Conservation (phyloP, 2,888 invertebrate genomes). For the Polylopha cassiicola region DNA sequence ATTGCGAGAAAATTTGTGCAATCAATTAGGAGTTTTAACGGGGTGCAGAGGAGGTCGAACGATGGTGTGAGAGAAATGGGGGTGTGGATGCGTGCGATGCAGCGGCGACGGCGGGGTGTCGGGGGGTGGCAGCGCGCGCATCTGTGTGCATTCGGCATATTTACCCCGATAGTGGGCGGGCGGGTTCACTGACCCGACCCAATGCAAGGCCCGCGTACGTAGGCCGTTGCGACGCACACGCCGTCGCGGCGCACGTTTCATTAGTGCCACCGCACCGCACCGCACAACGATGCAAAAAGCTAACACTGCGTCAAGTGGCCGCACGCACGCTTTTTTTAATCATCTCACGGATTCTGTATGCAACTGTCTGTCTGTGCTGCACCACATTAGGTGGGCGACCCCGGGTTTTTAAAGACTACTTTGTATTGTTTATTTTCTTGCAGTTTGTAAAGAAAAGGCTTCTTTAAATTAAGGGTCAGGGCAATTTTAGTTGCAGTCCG, state of each 20-base stretch:
- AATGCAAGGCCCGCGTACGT: conserved; percentile 73
- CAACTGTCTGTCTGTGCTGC: conserved; percentile 22
- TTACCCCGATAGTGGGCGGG: conserved; percentile 76
- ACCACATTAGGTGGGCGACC: conserved; percentile 10
- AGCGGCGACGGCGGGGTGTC: conserved; percentile 51
- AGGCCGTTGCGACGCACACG: conserved; percentile 65
- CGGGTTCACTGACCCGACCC: conserved; percentile 75
- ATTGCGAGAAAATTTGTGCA: conserved; percentile 76
- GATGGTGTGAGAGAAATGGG: conserved; percentile 30
- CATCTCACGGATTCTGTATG: conserved; percentile 35
- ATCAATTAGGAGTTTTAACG: conserved; percentile 76
- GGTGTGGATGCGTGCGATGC: conserved; percentile 65
- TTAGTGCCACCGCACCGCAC: conserved; percentile 63
- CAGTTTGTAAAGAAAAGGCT: too few species aligned
- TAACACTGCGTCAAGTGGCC: conserved; percentile 69
- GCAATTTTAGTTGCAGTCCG: too few species aligned
- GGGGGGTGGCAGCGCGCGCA: conserved; percentile 64
- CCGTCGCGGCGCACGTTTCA: conserved; percentile 58
- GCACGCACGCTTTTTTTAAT: conserved; percentile 63
- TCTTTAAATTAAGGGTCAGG: too few species aligned
- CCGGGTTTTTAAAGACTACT: conserved; percentile 3
- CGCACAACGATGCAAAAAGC: conserved; percentile 60
- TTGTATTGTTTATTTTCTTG: conserved; percentile 1
- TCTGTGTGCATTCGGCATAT: conserved; percentile 78
- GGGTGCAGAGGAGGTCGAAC: conserved; percentile 33